Conservation (phyloP, 2,888 invertebrate genomes). For the Ceraclea dissimilis region DNA sequence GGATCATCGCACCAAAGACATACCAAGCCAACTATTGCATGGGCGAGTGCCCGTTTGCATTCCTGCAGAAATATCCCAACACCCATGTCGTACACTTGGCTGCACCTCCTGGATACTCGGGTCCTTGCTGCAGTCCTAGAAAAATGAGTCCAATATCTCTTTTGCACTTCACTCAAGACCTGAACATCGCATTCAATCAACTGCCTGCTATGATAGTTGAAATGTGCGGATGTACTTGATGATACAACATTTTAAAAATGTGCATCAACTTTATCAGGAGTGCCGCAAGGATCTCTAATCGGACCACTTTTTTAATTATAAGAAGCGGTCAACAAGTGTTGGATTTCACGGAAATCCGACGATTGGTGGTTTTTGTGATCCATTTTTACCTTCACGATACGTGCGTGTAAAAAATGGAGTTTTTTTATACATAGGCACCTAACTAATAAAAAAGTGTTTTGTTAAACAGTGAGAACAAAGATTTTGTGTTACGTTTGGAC, state of each 20-base stretch:
- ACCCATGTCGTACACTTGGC: constrained; percentile 82
- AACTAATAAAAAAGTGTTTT: too few species aligned
- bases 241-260: not conserved
- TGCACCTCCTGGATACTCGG: constrained; percentile 65
- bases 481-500: too few species aligned
- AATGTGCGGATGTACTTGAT: constrained; percentile 83
- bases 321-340: too few species aligned
- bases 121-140: constrained; percentile 89
- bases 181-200: constrained; percentile 79
- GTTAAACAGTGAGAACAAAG: too few species aligned
- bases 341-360: too few species aligned
- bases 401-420: too few species aligned
- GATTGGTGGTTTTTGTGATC: too few species aligned
- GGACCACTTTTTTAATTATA: not conserved
- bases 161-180: constrained; percentile 85
- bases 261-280: not conserved
- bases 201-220: constrained; percentile 94
- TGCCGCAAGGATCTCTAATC: not conserved
- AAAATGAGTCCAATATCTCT: constrained; percentile 83
- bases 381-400: too few species aligned
- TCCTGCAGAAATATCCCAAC: constrained; percentile 79
- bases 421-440: too few species aligned
- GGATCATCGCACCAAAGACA: constrained; percentile 91
- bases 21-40: constrained; percentile 96
- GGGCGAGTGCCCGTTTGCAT: constrained; percentile 87